These are phyloP conservation scores for Xanthostigma xanthostigma DNA, from an alignment of 2,888 invertebrate species.

Conservation along the genomic window DNA sequence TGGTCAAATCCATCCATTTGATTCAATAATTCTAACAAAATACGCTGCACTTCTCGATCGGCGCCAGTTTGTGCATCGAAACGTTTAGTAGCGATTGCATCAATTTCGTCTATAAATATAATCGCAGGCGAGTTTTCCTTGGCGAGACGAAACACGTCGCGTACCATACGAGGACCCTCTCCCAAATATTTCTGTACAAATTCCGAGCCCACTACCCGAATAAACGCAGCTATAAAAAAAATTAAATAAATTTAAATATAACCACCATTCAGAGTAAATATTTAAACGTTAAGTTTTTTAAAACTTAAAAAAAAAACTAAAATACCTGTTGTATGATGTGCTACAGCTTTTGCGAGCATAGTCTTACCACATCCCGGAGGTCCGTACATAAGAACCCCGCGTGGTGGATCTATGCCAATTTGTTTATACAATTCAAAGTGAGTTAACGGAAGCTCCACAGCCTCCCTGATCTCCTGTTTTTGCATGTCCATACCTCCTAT, in stretches of 20 bases:
- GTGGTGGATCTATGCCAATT: constrained; percentile 96
- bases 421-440: constrained; percentile 98
- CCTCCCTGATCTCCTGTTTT: constrained; percentile 97
- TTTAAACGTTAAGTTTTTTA: not conserved
- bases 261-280: not conserved
- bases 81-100: constrained; percentile 98
- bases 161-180: constrained; percentile 97
- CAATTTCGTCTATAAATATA: constrained; percentile 99
- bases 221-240: constrained; percentile 73
- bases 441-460: constrained; percentile 93
- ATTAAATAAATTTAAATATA: constrained; percentile 8
- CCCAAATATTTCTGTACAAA: constrained; percentile 99
- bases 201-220: constrained; percentile 97
- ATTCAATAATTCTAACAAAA: constrained; percentile 88
- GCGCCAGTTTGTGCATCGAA: constrained; percentile 97
- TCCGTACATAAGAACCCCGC: constrained; percentile 97
- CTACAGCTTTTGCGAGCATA: constrained; percentile 97
- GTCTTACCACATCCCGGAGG: constrained; percentile 99
- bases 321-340: constrained; percentile 89
- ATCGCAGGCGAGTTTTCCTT: constrained; percentile 99
- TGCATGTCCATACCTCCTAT: constrained; percentile 99
- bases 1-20: constrained; percentile 99
- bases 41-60: constrained; percentile 96
- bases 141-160: constrained; percentile 96
- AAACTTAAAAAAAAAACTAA: constrained; percentile 4